phyloP scores from a whole-genome alignment of 1,140 invertebrate genomes.

The Psix sp. region DNA sequence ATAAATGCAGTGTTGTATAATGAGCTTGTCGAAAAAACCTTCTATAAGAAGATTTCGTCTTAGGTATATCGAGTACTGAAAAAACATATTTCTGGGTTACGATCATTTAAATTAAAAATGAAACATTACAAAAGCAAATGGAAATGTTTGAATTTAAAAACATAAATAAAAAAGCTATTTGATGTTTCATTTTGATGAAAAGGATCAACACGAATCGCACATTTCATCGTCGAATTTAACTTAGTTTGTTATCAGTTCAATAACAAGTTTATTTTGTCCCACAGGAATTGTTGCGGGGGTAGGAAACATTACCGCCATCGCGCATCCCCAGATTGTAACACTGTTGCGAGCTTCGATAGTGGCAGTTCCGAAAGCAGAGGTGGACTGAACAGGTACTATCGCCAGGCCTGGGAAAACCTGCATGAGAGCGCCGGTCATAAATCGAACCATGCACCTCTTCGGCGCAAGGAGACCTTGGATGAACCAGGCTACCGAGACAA shows the following conservation, averaged over 20 bases:
- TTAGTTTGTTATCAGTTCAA: too few species aligned
- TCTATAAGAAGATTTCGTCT: too few species aligned
- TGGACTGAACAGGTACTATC: constrained; percentile 89
- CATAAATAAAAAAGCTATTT: too few species aligned
- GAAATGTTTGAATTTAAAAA: too few species aligned
- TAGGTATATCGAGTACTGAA: too few species aligned
- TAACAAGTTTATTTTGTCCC: too few species aligned
- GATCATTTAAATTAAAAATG: too few species aligned
- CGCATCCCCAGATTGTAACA: constrained; percentile 91
- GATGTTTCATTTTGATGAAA: background rate
- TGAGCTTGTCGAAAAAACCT: background rate
- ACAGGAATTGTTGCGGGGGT: constrained; percentile 82
- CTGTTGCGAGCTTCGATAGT: constrained; percentile 90
- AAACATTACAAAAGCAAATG: too few species aligned
- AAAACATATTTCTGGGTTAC: too few species aligned
- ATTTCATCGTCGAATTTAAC: too few species aligned
- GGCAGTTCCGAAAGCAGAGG: constrained; percentile 89
- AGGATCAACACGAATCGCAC: constrained; percentile 21
- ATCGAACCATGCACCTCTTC: constrained; percentile 78
- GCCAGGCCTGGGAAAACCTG: constrained; percentile 94
- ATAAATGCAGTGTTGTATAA: background rate
- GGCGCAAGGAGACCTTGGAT: constrained; percentile 84
- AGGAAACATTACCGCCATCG: constrained; percentile 91
- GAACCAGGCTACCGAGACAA: constrained; percentile 79
- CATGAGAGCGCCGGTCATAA: constrained; percentile 86